Evolutionary conservation across 2,797 vertebrate species (phyloP).

Genomic region (Antrozous pallidus): DNA sequence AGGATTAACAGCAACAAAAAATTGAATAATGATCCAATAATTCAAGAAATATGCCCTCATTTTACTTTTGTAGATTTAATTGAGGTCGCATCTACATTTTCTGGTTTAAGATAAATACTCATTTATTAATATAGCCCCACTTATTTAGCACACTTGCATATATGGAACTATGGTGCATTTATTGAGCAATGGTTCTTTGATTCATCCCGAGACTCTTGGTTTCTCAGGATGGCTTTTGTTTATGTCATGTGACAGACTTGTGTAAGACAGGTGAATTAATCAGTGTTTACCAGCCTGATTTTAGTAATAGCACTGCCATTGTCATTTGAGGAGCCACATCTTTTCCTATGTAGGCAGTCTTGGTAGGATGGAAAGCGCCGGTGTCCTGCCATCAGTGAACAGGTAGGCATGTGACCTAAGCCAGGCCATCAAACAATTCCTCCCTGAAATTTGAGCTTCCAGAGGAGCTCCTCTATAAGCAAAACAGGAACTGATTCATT

Average conservation of each 20-base stretch:
- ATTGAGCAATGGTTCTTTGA: background rate
- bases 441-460: background rate
- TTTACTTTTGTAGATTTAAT: background rate
- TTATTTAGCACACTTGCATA: background rate
- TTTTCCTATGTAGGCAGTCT: background rate
- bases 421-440: background rate
- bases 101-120: background rate
- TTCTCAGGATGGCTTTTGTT: background rate
- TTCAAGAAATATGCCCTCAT: background rate
- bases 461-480: background rate
- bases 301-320: background rate
- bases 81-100: background rate
- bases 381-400: background rate
- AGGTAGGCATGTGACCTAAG: background rate
- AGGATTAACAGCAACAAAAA: no score
- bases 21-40: background rate
- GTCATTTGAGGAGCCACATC: background rate
- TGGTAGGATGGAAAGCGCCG: background rate
- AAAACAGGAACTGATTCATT: background rate
- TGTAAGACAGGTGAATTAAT: background rate
- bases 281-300: background rate
- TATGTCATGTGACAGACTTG: background rate
- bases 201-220: background rate
- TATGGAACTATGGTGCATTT: background rate
- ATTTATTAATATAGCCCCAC: background rate